These are phyloP conservation scores for Haliclona indistincta DNA, from an alignment of 37 sponge, comb jelly and placozoan species.

Conservation along the genomic window DNA sequence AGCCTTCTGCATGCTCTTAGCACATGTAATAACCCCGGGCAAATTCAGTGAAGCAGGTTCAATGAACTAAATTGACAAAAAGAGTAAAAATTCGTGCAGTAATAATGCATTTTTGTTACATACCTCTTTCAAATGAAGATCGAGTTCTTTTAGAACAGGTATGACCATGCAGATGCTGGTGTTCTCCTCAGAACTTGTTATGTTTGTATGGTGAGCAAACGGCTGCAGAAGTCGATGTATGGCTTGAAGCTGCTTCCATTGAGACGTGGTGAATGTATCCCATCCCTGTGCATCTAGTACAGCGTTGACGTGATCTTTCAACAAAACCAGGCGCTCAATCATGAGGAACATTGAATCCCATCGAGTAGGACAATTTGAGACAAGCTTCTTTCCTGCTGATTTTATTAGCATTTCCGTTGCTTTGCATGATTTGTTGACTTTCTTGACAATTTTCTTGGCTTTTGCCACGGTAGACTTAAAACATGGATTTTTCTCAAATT, in stretches of 20 bases:
- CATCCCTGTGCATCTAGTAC: slow-evolving; percentile 30
- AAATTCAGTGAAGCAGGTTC: not conserved
- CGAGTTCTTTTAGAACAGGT: slow-evolving; percentile 17
- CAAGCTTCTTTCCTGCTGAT: slow-evolving; percentile 14
- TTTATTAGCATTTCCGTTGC: slow-evolving; percentile 19
- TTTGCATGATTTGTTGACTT: slow-evolving; percentile 32
- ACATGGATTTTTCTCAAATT: not conserved
- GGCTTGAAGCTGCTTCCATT: slow-evolving; percentile 15
- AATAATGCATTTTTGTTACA: not conserved
- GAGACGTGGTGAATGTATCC: slow-evolving; percentile 5
- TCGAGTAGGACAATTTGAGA: slow-evolving; percentile 16
- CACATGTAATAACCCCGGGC: not conserved
- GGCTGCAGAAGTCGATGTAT: slow-evolving; percentile 19
- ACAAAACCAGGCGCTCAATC: slow-evolving; percentile 1
- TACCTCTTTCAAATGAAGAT: slow-evolving; percentile 15
- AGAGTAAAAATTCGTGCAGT: not conserved
- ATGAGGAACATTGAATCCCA: slow-evolving; percentile 39
- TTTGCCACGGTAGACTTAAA: not conserved
- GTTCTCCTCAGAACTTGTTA: slow-evolving; percentile 17
- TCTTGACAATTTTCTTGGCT: slow-evolving; percentile 2
- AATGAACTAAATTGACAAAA: not conserved
- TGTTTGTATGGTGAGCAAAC: slow-evolving; percentile 17
- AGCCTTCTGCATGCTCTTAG: not conserved
- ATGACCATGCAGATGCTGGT: slow-evolving; percentile 27
- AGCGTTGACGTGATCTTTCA: not conserved